A percentile compares a stretch with the other conserved stretches of the same genome.
phyloP scores from a whole-genome alignment of 2,888 invertebrate genomes.

The Cheilosia grossa region DNA sequence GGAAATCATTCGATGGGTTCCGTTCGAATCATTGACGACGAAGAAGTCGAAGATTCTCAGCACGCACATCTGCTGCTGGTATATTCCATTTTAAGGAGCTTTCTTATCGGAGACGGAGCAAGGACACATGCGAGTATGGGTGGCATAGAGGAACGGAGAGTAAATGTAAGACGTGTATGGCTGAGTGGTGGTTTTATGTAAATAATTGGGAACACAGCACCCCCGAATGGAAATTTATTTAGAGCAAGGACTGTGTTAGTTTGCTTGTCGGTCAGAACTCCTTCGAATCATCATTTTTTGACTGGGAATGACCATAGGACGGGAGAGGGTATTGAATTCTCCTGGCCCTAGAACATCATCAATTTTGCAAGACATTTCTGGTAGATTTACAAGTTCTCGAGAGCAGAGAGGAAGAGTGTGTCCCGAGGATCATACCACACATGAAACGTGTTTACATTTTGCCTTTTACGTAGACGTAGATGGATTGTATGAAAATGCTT shows the following conservation, averaged over 20 bases:
- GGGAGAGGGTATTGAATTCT: not conserved
- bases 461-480: not conserved
- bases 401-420: not conserved
- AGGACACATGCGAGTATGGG: slow-evolving; percentile 9
- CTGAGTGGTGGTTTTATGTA: slow-evolving; percentile 48
- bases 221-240: slow-evolving; percentile 62
- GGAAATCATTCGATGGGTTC: slow-evolving; percentile 65
- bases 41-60: slow-evolving; percentile 8
- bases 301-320: slow-evolving; percentile 41
- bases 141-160: not conserved
- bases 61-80: slow-evolving; percentile 60
- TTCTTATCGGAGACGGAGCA: slow-evolving; percentile 3
- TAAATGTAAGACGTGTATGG: not conserved
- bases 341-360: slow-evolving; percentile 27
- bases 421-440: not conserved
- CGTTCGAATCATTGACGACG: slow-evolving; percentile 46
- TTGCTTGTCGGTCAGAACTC: slow-evolving; percentile 8
- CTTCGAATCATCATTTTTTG: slow-evolving; percentile 47
- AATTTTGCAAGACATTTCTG: slow-evolving; percentile 58
- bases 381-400: slow-evolving; percentile 42
- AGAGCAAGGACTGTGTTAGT: slow-evolving; percentile 48
- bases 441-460: slow-evolving; percentile 39
- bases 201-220: slow-evolving; percentile 66
- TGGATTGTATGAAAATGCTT: slow-evolving; percentile 15
- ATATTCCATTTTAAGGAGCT: slow-evolving; percentile 37